phyloP scores from a whole-genome alignment of 1,140 invertebrate genomes.

The Melanaphis sacchari region DNA sequence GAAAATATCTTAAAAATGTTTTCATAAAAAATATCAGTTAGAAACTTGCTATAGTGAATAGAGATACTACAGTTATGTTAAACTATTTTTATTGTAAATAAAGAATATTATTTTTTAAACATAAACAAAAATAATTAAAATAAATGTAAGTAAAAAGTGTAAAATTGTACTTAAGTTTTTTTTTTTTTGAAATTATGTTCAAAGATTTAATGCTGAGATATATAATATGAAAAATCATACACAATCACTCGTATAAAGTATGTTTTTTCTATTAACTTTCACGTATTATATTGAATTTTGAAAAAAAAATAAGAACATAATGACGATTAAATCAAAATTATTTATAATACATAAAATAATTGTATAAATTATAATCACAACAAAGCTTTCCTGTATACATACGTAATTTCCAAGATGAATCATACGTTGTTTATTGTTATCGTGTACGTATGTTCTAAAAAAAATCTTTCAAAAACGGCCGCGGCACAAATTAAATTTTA shows the following conservation, averaged over 20 bases:
- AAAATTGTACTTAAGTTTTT: background rate
- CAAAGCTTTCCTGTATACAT: background rate
- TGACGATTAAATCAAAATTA: background rate
- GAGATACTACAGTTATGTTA: background rate
- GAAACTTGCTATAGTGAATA: background rate
- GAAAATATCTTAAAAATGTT: background rate
- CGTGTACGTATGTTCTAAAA: background rate
- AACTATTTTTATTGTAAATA: background rate
- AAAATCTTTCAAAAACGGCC: background rate
- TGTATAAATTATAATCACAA: background rate
- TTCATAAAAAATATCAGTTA: background rate
- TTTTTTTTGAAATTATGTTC: background rate
- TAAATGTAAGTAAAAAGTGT: too few relatives aligned
- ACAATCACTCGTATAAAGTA: background rate
- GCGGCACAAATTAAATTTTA: background rate
- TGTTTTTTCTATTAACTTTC: background rate
- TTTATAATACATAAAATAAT: background rate
- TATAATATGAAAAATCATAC: background rate
- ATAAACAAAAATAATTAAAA: too few relatives aligned
- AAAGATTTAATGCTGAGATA: background rate
- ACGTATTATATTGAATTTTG: background rate
- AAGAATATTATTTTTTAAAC: background rate
- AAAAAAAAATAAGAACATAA: background rate
- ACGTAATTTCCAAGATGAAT: background rate
- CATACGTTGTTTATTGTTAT: background rate